Base-by-base conservation (phyloP, 2,888 invertebrate species). In the Metopia argyrocephala region DNA sequence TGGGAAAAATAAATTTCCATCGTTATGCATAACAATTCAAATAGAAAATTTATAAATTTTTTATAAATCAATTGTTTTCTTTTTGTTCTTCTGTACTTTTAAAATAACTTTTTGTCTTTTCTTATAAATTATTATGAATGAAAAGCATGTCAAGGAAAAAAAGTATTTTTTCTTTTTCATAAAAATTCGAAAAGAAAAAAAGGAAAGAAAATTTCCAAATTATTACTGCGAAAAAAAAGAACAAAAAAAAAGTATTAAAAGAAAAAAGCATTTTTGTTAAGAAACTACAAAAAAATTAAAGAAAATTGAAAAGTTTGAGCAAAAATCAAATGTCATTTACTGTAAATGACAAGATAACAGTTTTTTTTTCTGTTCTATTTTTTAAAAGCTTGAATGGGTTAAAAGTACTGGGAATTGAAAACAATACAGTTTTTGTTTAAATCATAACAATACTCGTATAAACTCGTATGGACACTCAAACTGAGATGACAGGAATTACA, bases 1-100 rank as follows among this genome's bases (percentile, higher is more conserved):
- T 15, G n/a, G 6, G 12, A 54, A 38, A 38, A 38, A 38, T 38
- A 38, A 12, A 38, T 48, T 48, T 48, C 52, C 52, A 46, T 45
- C 66, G 27, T 75, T 46, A 71, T 65, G 18, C 65, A 71, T 59
- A 69, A 73, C 73, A 76, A 76, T 80, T 76, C 73, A 73, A 76
- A 69, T 65, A 45, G 64, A 80, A 80, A 80, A 73, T 80, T 64
- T 73, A 9, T 79, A 59, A 18, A 68, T 45, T 31, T 54, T 64
- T 46, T 52, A 52, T 56, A 50, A 52, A 27, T 66, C n/a, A 48
- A 9, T 6, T 6, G 31, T 20, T 48, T 5, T 48, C 20, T 15
- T 20, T 18, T 74, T 57, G 2, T 21, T 56, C 56, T 38, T 62
- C 15, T n/a, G n/a, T n/a, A 25, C n/a, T 65, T 31, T n/a, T 28